Evolutionary conservation across 1,140 invertebrate genomes (phyloP), one percentile per base, ranked within the genome.

Genomic region (Megalopta genalis): DNA sequence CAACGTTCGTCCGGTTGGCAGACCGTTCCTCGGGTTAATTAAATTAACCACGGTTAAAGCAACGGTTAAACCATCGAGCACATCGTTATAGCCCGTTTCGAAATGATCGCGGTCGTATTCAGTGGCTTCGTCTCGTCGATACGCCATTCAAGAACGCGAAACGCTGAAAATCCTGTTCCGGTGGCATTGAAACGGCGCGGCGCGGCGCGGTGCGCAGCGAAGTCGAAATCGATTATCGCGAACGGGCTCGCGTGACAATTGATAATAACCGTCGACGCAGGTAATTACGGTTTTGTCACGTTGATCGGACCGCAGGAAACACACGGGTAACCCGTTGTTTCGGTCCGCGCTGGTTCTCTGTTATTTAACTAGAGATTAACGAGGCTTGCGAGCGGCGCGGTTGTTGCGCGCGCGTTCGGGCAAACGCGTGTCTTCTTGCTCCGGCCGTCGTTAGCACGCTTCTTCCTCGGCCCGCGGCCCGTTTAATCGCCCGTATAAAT

Each of bases 211-310:
- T 9, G 49, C 46, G 49, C 67, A 52, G 79, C 73, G 64, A 86
- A 86, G 75, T 86, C 84, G 84, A 81, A 77, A 86, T 86, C 84
- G 85, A 86, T 86, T 86, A 86, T 83, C 81, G 73, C 77, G 65
- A 62, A 49, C 64, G 64, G 72, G 64, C 79, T 80, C 74, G 86
- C 83, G 81, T 83, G 84, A 86, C 85, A 82, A 86, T 86, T 86
- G 84, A 86, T 86, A 86, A 86, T 86, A 86, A 86, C 81, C 85
- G 80, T 80, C 85, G 81, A 86, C 85, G 84, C 75, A 68, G 85
- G 80, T 86, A 86, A 86, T 86, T 86, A 86, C 81, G 85, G 84
- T 86, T 86, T 86, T 86, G 85, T 86, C 84, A 83, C 85, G 85
- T 86, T 80, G 84, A 82, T 82, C 74, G 80, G 70, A 67, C 83